Evolutionary conservation across 1,140 invertebrate species (phyloP), one percentile per base, ranked within the genome.

Genomic region (Zaprionus gabonicus): DNA sequence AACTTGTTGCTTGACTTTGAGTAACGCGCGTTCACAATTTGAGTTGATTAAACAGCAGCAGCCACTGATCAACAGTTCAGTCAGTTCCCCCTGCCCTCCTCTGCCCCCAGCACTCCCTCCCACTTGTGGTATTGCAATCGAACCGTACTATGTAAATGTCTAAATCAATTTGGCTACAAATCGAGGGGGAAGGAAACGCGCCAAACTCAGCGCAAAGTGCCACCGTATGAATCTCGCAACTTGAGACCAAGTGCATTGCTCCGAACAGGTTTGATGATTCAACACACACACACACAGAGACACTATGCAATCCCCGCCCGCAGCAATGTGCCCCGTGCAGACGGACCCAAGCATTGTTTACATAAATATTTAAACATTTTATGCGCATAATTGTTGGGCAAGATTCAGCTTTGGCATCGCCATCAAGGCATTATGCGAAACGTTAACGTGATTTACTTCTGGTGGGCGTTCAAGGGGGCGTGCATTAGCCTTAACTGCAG

Each of bases 371-470:
- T 69, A 70, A 71, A 75, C 71, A 64, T 78, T 44, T 71, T 65
- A 76, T 83, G 84, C 81, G 74, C 81, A 88, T 88, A 86, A 88
- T 82, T 87, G 76, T 83, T 68, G 80, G 36, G 59, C 53, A 86
- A 77, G 41, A 31, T 41, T 34, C 13, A 34, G 36, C 15, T 58
- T 7, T 12, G 27, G 31, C 20, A n/a, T 71, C 31, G 46, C 27
- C 31, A 46, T 46, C n/a, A 9, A 34, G 38, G 49, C 36, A 71
- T 71, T 76, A 76, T 66, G 76, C 65, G 23, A 44, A 76, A 80
- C 72, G 71, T 66, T 27, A 65, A 63, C 68, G 62, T 78, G 51
- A 76, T 65, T 71, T 81, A 87, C 81, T 75, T 73, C 62, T 57
- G 63, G 65, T 69, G 65, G 81, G 84, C 84, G 81, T 3, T 23